Base-by-base conservation (phyloP, 1,140 invertebrate genomes). In the Drosophila bocqueti region DNA sequence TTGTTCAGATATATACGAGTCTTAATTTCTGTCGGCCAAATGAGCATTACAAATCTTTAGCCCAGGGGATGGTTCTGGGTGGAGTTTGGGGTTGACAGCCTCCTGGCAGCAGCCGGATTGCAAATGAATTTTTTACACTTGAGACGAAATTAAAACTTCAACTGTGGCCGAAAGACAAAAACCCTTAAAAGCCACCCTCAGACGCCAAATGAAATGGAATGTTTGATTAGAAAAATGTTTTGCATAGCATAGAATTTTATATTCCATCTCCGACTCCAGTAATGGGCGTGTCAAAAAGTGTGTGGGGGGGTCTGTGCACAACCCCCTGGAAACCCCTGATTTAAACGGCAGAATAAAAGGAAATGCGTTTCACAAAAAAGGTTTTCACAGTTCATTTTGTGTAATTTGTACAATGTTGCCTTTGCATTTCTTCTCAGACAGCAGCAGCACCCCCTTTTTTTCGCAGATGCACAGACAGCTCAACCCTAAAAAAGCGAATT, bases 221-320 rank as follows among this genome's bases (percentile, higher is more conserved):
- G 85, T 89, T 89, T 89, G 85, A 89, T 89, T 89, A 89, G 85
- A 89, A 89, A 89, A 89, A 89, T 90, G 85, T 84, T 89, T 89
- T 90, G 85, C 85, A 85, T 90, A 90, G 85, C 85, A 54, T 82
- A 73, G 71, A 89, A 90, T 85, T 82, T 82, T 89, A 89, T 86
- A 81, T 83, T 67, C 64, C 63, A 50, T 46, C 54, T 47, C 11
- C n/a, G 7, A 29, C 24, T 18, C 66, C 47, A 16, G 16, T 31
- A 54, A 79, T 67, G 81, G 82, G 85, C 85, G 84, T 82, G 50
- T 62, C 80, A 65, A 54, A 24, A 16, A 50, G 11, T 34, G 26
- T 15, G 47, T 21, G 26, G 42, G 42, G 73, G 54, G 24, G 24
- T 24, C n/a, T 36, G 43, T 34, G 10, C 34, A n/a, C 50, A 50